Evolutionary conservation across 2,113 vertebrate genomes (phyloP).

Genomic region (Microtus richardsoni): DNA sequence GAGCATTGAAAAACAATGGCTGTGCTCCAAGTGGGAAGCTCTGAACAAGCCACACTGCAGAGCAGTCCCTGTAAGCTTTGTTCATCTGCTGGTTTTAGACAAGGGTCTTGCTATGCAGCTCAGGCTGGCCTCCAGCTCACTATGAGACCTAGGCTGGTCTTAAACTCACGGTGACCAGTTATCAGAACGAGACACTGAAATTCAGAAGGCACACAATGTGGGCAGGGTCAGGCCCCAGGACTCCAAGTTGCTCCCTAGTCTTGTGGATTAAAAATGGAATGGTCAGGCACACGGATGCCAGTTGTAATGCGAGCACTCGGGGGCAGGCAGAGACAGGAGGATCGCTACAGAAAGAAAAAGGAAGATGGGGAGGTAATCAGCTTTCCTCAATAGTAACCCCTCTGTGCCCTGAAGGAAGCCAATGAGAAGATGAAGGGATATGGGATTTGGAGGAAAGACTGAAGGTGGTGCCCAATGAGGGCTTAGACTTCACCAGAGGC

Average conservation of each 20-base stretch:
- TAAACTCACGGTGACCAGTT: neutral
- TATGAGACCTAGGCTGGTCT: neutral
- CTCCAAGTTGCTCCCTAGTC: neutral
- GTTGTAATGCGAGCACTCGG: neutral
- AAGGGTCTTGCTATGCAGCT: neutral
- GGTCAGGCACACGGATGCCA: neutral
- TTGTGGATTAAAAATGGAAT: neutral
- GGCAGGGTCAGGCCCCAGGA: neutral
- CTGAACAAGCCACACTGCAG: neutral
- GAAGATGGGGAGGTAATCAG: neutral
- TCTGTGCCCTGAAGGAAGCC: accelerated
- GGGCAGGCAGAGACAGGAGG: neutral
- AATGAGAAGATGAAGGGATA: accelerated
- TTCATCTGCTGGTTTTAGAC: neutral
- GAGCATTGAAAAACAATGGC: neutral
- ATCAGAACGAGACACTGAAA: neutral
- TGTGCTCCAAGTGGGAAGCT: too few relatives aligned
- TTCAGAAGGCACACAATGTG: neutral
- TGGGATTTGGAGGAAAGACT: too few relatives aligned
- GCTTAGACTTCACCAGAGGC: too few relatives aligned
- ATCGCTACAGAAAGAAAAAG: neutral
- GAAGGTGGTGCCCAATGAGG: too few relatives aligned
- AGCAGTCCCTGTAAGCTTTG: neutral
- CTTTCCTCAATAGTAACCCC: neutral
- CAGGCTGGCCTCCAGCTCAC: neutral